These are phyloP conservation scores for Vombatus ursinus DNA, from an alignment of 2,113 vertebrate species.

Conservation along the genomic window DNA sequence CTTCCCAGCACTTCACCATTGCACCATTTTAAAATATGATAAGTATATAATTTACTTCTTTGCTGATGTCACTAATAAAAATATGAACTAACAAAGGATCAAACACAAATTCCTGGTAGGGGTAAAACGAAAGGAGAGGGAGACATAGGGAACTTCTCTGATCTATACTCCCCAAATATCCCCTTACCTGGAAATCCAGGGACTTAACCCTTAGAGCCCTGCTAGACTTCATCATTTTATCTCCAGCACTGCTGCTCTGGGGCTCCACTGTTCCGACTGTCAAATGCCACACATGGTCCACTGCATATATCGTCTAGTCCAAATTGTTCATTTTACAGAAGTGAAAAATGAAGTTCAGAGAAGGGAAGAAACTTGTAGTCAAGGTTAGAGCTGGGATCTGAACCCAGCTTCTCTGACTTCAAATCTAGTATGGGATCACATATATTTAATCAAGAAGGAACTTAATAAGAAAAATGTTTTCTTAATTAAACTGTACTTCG, in stretches of 20 bases:
- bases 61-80: not conserved
- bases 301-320: not conserved
- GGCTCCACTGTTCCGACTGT: not conserved
- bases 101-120: not conserved
- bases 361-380: not conserved
- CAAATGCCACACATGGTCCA: not conserved
- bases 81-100: not conserved
- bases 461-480: not conserved
- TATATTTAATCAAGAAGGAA: not conserved
- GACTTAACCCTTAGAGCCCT: not conserved
- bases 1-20: not conserved
- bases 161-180: not conserved
- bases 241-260: not conserved
- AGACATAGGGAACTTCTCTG: not conserved
- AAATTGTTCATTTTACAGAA: not conserved
- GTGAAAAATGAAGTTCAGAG: not conserved
- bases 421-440: not conserved
- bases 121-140: not conserved
- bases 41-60: not conserved
- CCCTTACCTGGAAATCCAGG: not conserved
- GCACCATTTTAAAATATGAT: not conserved
- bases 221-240: not conserved
- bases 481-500: slow-evolving; percentile 24
- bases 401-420: not conserved
- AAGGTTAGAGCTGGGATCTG: not conserved